phyloP scores from a whole-genome alignment of 2,888 invertebrate species.

The Nasonovia ribisnigri region DNA sequence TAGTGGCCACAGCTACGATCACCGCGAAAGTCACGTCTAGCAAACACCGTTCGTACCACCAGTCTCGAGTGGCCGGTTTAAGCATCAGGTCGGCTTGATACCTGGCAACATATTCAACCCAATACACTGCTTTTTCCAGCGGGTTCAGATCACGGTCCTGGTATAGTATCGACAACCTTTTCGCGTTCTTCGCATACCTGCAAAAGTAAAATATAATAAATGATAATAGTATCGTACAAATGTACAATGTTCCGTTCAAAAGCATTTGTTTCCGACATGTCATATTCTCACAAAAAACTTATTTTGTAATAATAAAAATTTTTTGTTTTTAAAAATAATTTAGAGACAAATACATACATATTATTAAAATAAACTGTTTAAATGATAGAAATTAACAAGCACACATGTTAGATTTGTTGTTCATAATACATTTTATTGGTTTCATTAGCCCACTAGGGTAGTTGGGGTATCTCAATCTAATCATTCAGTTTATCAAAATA shows the following conservation, averaged over 20 bases:
- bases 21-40: not conserved
- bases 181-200: constrained; percentile 27
- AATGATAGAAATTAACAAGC: not conserved
- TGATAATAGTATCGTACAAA: not conserved
- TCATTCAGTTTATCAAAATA: not conserved
- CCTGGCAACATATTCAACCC: constrained; percentile 50
- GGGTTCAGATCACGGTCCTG: constrained; percentile 17
- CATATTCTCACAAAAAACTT: not conserved
- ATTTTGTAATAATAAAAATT: not conserved
- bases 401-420: not conserved
- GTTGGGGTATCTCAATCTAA: not conserved
- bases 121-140: constrained; percentile 34
- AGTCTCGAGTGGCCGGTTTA: not conserved
- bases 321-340: not conserved
- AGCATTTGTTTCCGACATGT: not conserved
- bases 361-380: not conserved
- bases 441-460: not conserved
- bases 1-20: no score
- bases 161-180: not conserved
- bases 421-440: not conserved
- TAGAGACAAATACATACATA: not conserved
- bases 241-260: not conserved
- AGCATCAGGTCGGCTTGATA: not conserved
- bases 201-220: not conserved
- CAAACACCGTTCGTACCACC: not conserved